Evolutionary conservation across 2,888 invertebrate species (phyloP), one percentile per base, ranked within the genome.

Genomic region (Cybosia mesomella): DNA sequence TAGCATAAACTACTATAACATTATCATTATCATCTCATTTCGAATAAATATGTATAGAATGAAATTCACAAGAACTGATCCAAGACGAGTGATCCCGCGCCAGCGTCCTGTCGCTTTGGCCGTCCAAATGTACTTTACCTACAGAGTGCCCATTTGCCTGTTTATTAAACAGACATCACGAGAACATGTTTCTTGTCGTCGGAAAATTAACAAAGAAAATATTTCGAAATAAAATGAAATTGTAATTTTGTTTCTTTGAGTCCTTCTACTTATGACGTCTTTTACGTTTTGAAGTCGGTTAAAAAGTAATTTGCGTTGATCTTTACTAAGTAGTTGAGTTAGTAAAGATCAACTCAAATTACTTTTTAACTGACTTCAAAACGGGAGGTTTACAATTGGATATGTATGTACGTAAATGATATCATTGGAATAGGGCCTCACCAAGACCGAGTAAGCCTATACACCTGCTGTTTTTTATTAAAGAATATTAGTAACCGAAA

Each of bases 101-200:
- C 22, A 28, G 21, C 34, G 3, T 13, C 43, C 28, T 36, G 22
- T 36, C n/a, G 39, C n/a, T 18, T 22, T 28, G 1, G 11, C 8
- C n/a, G 21, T 49, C 21, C 24, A 28, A 28, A 43, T 21, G n/a
- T 39, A 49, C 61, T 18, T 61, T 28, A 61, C 21, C 13, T 54
- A 13, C 22, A 21, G 34, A 22, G 53, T 34, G 10, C 34, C 22
- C 22, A 54, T 54, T 54, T 63, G 54, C 22, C 34, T 15, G 62
- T 54, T 34, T 34, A 68, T 75, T 75, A 75, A 77, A 67, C 54
- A 68, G 55, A 67, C 75, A 66, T 71, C 65, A 63, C 53, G 63
- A 66, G 68, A 66, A 69, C 68, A 70, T 69, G 69, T 54, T 72
- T 61, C 66, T 64, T 70, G 67, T 61, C 68, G 36, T 49, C n/a